Evolutionary conservation across 2,797 vertebrate species (phyloP), one percentile per base, ranked within the genome.

Genomic region (Acridotheres tristis): DNA sequence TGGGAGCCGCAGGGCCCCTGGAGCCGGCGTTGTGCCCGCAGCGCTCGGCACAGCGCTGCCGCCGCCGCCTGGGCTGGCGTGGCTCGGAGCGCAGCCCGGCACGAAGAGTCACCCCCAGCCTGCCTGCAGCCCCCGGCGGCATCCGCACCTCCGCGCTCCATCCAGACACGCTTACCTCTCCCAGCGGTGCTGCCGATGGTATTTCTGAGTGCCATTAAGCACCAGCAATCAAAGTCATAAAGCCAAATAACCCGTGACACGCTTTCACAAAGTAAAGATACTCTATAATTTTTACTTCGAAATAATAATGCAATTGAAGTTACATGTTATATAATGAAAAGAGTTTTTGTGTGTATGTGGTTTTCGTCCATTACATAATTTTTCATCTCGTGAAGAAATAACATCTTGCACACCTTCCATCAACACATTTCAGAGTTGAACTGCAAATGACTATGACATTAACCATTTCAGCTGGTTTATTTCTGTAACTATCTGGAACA

Each of bases 381-480:
- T 87, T 91, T 89, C 66, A 43, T 50, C 26, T 50, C 59, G 74
- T 53, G 75, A 93, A 91, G 74, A 94, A 91, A 58, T 17, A 81
- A 34, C 8, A 27, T 45, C 62, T 91, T 58, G 36, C 16, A 2
- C 5, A 0, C 61, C 30, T 25, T 22, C 40, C 1, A 2, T 25
- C 36, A 84, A 40, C 13, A 3, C 43, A 27, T 88, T 73, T 89
- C 51, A 51, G 66, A 59, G 38, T 1, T 69, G 75, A 80, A 85
- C 63, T 34, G 90, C 68, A 94, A 85, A 91, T 78, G 29, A 27
- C 74, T 75, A 14, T 26, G 43, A 42, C 25, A 25, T 68, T 81
- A 71, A 72, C 53, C 20, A 20, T 90, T 86, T 79, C 42, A 13
- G 74, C 71, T 84, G 20, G 42, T 95, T 97, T 96, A 95, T 97